Conservation (phyloP, 2,797 vertebrate genomes). For the Hyperoplus lanceolatus region DNA sequence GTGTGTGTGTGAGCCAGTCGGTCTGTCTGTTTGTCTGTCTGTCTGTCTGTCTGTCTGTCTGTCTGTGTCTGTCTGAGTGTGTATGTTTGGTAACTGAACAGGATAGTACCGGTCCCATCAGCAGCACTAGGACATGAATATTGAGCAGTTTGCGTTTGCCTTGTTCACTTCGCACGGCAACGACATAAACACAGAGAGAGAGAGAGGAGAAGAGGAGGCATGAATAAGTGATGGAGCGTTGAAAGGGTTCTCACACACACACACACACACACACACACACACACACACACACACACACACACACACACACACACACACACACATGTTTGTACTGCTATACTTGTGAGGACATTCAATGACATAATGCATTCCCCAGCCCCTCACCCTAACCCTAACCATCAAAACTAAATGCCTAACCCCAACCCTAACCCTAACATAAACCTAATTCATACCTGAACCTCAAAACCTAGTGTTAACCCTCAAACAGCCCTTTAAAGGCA, state of each 20-base stretch:
- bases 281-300: neutral
- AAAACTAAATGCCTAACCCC: too few relatives aligned
- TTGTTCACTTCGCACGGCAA: slow-evolving; percentile 4
- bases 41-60: slow-evolving; percentile 9
- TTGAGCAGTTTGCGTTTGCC: slow-evolving; percentile 4
- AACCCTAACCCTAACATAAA: too few relatives aligned
- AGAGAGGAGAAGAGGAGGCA: slow-evolving; percentile 54
- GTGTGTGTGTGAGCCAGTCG: neutral
- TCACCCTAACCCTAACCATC: too few relatives aligned
- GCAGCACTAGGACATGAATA: slow-evolving; percentile 10
- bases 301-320: too few relatives aligned
- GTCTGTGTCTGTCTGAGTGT: neutral
- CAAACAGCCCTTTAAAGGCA: too few relatives aligned
- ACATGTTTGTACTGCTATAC: too few relatives aligned
- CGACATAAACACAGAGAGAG: slow-evolving; percentile 25
- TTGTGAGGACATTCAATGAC: too few relatives aligned
- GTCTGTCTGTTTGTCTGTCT: slow-evolving; percentile 26
- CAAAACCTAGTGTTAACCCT: too few relatives aligned
- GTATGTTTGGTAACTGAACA: neutral
- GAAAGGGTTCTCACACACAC: slow-evolving; percentile 73
- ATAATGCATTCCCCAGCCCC: too few relatives aligned
- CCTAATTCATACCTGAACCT: too few relatives aligned
- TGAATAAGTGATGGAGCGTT: slow-evolving; percentile 81
- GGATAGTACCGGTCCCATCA: neutral
- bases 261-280: slow-evolving; percentile 23